Percentiles rank a stretch among this genome's conserved stretches.
Conservation (phyloP, 1,140 invertebrate genomes). For the Galleria mellonella region DNA sequence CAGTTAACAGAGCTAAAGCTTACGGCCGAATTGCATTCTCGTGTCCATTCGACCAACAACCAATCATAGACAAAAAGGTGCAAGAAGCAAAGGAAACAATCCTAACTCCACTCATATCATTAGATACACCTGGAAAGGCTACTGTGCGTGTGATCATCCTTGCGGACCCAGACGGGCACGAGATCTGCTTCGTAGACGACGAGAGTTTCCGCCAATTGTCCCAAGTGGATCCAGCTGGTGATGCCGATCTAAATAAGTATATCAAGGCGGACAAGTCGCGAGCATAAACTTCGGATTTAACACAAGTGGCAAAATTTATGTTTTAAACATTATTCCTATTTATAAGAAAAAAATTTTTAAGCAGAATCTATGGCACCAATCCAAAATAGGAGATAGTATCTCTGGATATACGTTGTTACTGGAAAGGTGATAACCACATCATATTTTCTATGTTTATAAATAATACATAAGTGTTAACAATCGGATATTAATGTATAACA, state of each 20-base stretch:
- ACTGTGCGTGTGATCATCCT: constrained; percentile 96
- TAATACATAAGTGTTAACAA: too few species aligned
- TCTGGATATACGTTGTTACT: too few species aligned
- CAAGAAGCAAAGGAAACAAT: constrained; percentile 84
- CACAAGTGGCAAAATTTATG: too few species aligned
- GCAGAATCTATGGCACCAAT: too few species aligned
- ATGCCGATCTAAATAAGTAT: constrained; percentile 85
- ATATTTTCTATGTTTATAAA: too few species aligned
- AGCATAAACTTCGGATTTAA: constrained; percentile 25
- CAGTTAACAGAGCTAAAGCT: constrained; percentile 90
- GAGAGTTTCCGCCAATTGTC: constrained; percentile 94
- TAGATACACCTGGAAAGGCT: constrained; percentile 97
- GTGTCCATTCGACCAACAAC: constrained; percentile 84
- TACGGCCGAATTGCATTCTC: constrained; percentile 97
- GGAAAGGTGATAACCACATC: too few species aligned
- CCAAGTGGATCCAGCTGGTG: constrained; percentile 88
- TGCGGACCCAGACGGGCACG: constrained; percentile 96
- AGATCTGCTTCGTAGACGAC: constrained; percentile 99
- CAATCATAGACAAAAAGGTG: constrained; percentile 84
- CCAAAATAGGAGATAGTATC: too few species aligned
- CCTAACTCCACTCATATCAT: constrained; percentile 89
- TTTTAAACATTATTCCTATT: too few species aligned
- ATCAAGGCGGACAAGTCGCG: constrained; percentile 82
- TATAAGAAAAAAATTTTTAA: too few species aligned
- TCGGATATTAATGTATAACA: too few species aligned